Percentiles rank a stretch among this genome's conserved stretches.
These are phyloP conservation scores for Gryllus longicercus DNA, from an alignment of 2,888 invertebrate genomes.

Conservation along the genomic window DNA sequence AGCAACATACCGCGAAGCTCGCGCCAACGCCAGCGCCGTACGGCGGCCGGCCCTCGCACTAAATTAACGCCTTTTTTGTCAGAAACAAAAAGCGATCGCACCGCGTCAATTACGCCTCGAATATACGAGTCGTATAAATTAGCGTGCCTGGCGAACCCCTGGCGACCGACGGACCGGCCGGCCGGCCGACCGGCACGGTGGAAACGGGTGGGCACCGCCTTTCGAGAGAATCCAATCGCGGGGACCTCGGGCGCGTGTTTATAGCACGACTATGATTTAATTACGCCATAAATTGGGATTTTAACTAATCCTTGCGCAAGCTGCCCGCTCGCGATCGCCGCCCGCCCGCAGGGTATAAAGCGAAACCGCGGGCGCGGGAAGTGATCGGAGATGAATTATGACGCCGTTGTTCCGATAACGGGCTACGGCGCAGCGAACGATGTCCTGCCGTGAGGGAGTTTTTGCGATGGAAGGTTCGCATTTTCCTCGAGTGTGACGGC, in stretches of 20 bases:
- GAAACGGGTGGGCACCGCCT: not conserved
- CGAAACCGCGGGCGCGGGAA: constrained; percentile 1
- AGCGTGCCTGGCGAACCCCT: not conserved
- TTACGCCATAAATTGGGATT: constrained; percentile 10
- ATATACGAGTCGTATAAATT: constrained; percentile 2
- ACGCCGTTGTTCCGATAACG: not conserved
- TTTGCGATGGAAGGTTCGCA: no score
- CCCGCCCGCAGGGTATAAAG: not conserved
- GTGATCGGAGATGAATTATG: not conserved
- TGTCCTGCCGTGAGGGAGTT: no score
- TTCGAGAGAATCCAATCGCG: not conserved
- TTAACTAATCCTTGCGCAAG: constrained; percentile 17
- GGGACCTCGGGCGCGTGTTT: not conserved
- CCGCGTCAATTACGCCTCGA: not conserved
- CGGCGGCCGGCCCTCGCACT: no score
- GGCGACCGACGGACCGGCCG: not conserved
- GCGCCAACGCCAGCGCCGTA: no score
- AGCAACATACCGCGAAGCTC: no score
- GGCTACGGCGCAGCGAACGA: not conserved
- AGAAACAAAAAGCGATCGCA: not conserved
- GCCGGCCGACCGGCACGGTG: no score
- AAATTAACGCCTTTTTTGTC: not conserved
- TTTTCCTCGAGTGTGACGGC: no score
- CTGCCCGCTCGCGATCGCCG: not conserved
- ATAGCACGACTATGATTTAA: constrained; percentile 2